Base-by-base conservation (phyloP, 1,140 invertebrate species). In the Berghia stephanieae region DNA sequence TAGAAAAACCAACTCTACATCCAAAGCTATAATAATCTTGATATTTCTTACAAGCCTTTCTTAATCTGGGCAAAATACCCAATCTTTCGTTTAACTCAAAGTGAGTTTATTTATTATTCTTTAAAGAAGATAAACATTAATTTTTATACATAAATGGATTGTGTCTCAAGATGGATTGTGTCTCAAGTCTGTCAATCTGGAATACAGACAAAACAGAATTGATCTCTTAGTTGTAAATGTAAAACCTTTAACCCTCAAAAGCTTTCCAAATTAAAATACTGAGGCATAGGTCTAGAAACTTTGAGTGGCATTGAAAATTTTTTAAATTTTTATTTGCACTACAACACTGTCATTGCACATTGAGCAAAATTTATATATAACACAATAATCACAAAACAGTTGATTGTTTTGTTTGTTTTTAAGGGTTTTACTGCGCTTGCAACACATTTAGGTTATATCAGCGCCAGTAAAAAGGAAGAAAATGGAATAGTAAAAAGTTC, bases 1-100 rank as follows among this genome's bases (percentile, higher is more conserved):
- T 52, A 52, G 60, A 55, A 42, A 75, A 66, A 68, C 60, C 34
- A 40, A 69, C 31, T 38, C 24, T n/a, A 24, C n/a, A 73, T 27
- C 27, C 18, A 10, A 71, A 4, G 49, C 34, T 0, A 5, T n/a
- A 46, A 13, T 24, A 24, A 31, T 80, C 27, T 43, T n/a, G n/a
- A n/a, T n/a, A n/a, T n/a, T n/a, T n/a, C n/a, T n/a, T n/a, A n/a
- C n/a, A n/a, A n/a, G n/a, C n/a, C n/a, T n/a, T n/a, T n/a, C n/a
- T n/a, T n/a, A 3, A 36, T 24, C 0, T 21, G 44, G 38, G 18
- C 18, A 71, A 40, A 70, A 10, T 49, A 52, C 0, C 66, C 36
- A 73, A 69, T 27, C n/a, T 44, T 2, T 4, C n/a, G 6, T 6
- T 42, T 43, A n/a, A 46, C 6, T n/a, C 43, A 27, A 21, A 2